Base-by-base conservation (phyloP, 2,113 vertebrate genomes). In the Labeo catla region DNA sequence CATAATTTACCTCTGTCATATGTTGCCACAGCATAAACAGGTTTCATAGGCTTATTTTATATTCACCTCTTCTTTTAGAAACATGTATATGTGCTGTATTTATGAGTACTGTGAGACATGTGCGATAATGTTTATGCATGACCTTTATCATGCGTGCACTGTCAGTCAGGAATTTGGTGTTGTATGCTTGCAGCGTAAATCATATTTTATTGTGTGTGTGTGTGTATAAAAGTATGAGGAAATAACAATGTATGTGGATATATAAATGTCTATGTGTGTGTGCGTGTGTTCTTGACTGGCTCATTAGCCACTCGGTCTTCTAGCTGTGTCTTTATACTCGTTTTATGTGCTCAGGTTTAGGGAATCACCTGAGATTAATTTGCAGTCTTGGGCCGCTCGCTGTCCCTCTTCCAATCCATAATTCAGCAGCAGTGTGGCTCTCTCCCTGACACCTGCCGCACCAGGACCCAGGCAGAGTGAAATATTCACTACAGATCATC, bases 401-500 rank as follows among this genome's bases (percentile, higher is more conserved):
- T 70, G 74, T 91, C 92, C 90, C 91, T 9, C 54, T 88, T 80
- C 89, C 88, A 86, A 94, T 94, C 92, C 92, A 95, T 95, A 93
- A 95, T 95, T 94, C 92, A 95, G 93, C 57, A 78, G 87, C 79
- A 76, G 89, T 88, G 90, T 92, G 88, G 88, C 91, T 93, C 93
- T 94, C 63, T 79, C 34, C 28, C 84, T 68, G 43, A 85, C 84
- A 85, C 84, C 84, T 82, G 63, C 23, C 76, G 52, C 72, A 47
- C 34, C 59, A 74, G 83, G 39, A 78, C 59, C 61, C 47, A 50
- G 12, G 36, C 77, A 59, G 65, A 89, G 93, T 94, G 92, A 94
- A 95, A 94, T 95, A 95, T 95, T 95, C 92, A 94, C 89, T 84
- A 7, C 88, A 85, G 92, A 94, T 93, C 93, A 94, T 94, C 91